A percentile compares a stretch with the other conserved stretches of the same genome.
phyloP scores from a whole-genome alignment of 1,140 invertebrate species.

The Euglossa dilemma region DNA sequence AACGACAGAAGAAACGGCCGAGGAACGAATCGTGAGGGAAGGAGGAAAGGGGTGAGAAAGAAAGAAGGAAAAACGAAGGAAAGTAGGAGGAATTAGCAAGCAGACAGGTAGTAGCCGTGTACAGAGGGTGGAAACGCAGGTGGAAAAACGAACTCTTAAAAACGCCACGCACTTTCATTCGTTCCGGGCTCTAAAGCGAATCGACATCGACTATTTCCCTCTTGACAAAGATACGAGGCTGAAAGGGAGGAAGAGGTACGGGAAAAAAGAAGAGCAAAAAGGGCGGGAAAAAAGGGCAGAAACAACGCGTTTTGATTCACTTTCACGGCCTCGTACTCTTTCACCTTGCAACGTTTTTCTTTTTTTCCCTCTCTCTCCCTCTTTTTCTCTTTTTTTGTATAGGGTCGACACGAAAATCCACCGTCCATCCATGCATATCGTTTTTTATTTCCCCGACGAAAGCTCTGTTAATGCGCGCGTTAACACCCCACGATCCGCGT shows the following conservation, averaged over 20 bases:
- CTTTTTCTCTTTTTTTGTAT: conserved; percentile 9
- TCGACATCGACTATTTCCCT: conserved; percentile 18
- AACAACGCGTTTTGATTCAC: conserved; percentile 49
- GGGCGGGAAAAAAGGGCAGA: conserved; percentile 12
- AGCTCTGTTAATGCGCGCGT: conserved; percentile 51
- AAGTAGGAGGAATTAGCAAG: not conserved
- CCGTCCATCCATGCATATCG: conserved; percentile 49
- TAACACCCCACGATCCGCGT: conserved; percentile 41
- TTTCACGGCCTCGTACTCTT: conserved; percentile 36
- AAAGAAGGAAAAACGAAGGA: not conserved
- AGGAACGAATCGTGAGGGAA: not conserved
- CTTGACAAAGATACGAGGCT: conserved; percentile 4
- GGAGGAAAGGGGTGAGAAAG: too few species aligned
- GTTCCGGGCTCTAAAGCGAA: conserved; percentile 11
- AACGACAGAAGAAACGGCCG: too few species aligned
- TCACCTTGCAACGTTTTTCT: conserved; percentile 44
- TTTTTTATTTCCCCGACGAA: conserved; percentile 50
- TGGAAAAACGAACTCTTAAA: conserved; percentile 31
- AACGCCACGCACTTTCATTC: conserved; percentile 31
- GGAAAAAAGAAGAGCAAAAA: not conserved
- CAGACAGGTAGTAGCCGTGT: not conserved
- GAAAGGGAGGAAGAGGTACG: not conserved
- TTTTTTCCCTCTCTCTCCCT: not conserved
- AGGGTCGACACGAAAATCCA: conserved; percentile 37
- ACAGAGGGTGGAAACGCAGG: not conserved